Base-by-base conservation (phyloP, 2,113 vertebrate genomes). In the Forbesichthys papilliferus region DNA sequence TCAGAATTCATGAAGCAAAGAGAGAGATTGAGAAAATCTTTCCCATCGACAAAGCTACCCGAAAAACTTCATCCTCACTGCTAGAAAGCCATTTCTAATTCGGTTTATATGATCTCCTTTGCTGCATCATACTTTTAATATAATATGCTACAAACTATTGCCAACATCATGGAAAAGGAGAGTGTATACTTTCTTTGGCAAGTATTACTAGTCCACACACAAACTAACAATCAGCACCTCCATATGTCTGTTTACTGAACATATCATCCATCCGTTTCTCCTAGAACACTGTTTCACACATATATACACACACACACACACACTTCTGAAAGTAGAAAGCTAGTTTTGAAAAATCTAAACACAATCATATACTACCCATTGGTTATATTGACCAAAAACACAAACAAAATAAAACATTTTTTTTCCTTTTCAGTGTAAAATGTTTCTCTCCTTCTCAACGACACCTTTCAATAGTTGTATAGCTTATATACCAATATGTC, bases 401-500 rank as follows among this genome's bases (percentile, higher is more conserved):
- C 58, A 1, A 18, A 71, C 16, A 68, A 56, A 77, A 64, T 57
- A 1, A 34, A 67, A 27, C 48, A 49, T 12, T 68, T 69, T 61
- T 42, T 47, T 3, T 27, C 60, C 65, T 69, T 82, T 89, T 87
- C 78, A 87, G 85, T 85, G 73, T 91, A 79, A 78, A 71, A 54
- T 69, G 73, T 78, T 85, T 11, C 27, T 64, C 55, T 78, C 54
- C 64, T 48, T 66, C 79, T 48, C 74, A 52, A 64, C 86, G 73
- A 82, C 80, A 69, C 77, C 62, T 81, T 80, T 70, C 68, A 36
- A 78, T 34, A 33, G 71, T 67, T 71, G 81, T 69, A 74, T 84
- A 90, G 84, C 83, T 89, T 89, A 74, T 87, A 74, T 87, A 74
- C 62, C 71, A 70, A 71, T 70, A 62, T 12, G 58, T 83, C 71